phyloP scores from a whole-genome alignment of 2,888 invertebrate genomes.

The Drosophila niveifrons region DNA sequence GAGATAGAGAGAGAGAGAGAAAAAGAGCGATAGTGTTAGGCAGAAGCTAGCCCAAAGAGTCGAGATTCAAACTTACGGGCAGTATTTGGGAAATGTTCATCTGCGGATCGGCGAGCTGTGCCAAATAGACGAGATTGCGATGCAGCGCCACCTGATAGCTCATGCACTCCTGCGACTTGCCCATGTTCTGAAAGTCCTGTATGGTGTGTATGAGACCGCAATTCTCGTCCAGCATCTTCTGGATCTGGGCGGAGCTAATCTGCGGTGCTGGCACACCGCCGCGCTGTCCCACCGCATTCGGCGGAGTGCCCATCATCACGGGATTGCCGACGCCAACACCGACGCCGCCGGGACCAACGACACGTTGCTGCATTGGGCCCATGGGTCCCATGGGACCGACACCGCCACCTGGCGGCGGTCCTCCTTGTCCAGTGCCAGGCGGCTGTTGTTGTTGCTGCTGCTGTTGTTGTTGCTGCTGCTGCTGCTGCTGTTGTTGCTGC shows the following conservation, averaged over 20 bases:
- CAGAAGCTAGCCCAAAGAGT: neutral
- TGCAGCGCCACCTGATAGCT: slow-evolving; percentile 98
- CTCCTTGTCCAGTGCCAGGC: slow-evolving; percentile 61
- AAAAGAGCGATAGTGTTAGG: neutral
- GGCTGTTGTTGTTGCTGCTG: slow-evolving; percentile 62
- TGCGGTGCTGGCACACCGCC: slow-evolving; percentile 87
- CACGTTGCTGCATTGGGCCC: slow-evolving; percentile 75
- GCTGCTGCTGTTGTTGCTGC: slow-evolving; percentile 38
- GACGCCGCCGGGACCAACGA: slow-evolving; percentile 67
- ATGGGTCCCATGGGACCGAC: slow-evolving; percentile 67
- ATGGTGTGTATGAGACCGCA: slow-evolving; percentile 98
- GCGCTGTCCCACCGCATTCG: slow-evolving; percentile 46
- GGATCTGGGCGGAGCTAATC: slow-evolving; percentile 93
- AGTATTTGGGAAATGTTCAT: slow-evolving; percentile 96
- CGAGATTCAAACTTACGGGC: slow-evolving; percentile 89
- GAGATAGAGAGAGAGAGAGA: neutral
- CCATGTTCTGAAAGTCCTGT: slow-evolving; percentile 98
- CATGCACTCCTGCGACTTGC: slow-evolving; percentile 96
- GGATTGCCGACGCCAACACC: slow-evolving; percentile 37
- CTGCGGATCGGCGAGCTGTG: slow-evolving; percentile 97
- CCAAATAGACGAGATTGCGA: slow-evolving; percentile 97
- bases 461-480: slow-evolving; percentile 52
- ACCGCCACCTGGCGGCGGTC: slow-evolving; percentile 69
- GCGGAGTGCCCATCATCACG: no score
- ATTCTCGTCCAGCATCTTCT: slow-evolving; percentile 99